Evolutionary conservation across 2,797 vertebrate species (phyloP), one percentile per base, ranked within the genome.

Genomic region (Melanogrammus aeglefinus): DNA sequence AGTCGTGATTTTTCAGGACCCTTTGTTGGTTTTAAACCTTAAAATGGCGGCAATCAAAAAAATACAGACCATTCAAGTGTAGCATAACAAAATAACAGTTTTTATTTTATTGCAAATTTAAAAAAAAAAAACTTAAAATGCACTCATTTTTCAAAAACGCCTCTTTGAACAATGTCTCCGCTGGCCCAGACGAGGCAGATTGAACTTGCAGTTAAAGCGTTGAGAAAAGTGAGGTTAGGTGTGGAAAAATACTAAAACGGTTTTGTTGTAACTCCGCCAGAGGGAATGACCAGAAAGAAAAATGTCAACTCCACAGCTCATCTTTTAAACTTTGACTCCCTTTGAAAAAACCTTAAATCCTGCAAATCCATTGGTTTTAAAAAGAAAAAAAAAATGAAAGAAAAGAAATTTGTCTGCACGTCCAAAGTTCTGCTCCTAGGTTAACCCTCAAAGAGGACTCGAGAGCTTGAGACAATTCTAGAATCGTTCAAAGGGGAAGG

Each of bases 1-100:
- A 73, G 90, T 82, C 84, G 88, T 82, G 86, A 90, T 86, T 85
- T 86, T 73, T 77, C 35, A 36, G 35, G 35, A 36, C 86, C 88
- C 82, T 83, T 84, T 80, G 78, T 88, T 83, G 74, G 13, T 76
- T 71, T 78, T 86, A 81, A 75, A 82, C 89, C 86, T 76, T 85
- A 57, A 18, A 57, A 73, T 76, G 63, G 77, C 69, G 21, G 31
- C 82, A 77, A 76, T 81, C 77, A 75, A 73, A 5, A 47, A 72
- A 0, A 63, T 73, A 18, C 33, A 73, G 74, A 75, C 80, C 86
- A 86, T 88, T 89, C 84, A 81, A 63, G 47, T 77, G 77, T 24
- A 82, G 76, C 81, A 5, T 73, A 81, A 87, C 80, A 84, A 86
- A 82, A 73, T 75, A 80, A 79, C 63, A 33, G 72, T 72, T 84